Evolutionary conservation across 2,888 invertebrate genomes (phyloP), one percentile per base, ranked within the genome.

Genomic region (Plagodis pulveraria): DNA sequence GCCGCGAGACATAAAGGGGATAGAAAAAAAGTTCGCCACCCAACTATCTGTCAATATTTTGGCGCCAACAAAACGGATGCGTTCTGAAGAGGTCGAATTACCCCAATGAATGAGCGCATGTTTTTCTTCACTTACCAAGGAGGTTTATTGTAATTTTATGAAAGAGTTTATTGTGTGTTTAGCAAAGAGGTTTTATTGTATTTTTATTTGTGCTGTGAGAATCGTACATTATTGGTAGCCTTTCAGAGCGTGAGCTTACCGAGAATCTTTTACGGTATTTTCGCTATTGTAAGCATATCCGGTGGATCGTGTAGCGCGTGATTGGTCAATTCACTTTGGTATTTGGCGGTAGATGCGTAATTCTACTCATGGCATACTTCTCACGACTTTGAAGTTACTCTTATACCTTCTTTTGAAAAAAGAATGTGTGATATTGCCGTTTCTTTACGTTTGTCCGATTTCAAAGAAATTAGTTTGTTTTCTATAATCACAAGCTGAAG

Each of bases 31-130:
- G 9, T 36, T 8, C 45, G 45, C 7, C 9, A 12, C 43, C 50
- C 5, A 42, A 12, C 42, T 22, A 50, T 36, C 54, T 47, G 50
- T 55, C 55, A 55, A 61, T 56, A 51, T 60, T 59, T 58, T 58
- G 58, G 60, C 57, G 57, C 62, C 62, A 62, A 62, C 57, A 40
- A 47, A 55, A 57, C 54, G 51, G 53, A 62, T 57, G 48, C 56
- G 12, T 38, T 51, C 52, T 40, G 53, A 59, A 46, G 55, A 59
- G 59, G 43, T 55, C 51, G 46, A 47, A 59, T 51, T 51, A 51
- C 43, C 36, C 22, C 55, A 51, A 47, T 45, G 53, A 58, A 53
- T 52, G 58, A 52, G 44, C 48, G 42, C 22, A 38, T 51, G 44
- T 49, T 58, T 40, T 53, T 41, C 45, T 53, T 45, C 44, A 50